Conservation (phyloP, 1,140 invertebrate genomes). For the Drosophila arizonae region DNA sequence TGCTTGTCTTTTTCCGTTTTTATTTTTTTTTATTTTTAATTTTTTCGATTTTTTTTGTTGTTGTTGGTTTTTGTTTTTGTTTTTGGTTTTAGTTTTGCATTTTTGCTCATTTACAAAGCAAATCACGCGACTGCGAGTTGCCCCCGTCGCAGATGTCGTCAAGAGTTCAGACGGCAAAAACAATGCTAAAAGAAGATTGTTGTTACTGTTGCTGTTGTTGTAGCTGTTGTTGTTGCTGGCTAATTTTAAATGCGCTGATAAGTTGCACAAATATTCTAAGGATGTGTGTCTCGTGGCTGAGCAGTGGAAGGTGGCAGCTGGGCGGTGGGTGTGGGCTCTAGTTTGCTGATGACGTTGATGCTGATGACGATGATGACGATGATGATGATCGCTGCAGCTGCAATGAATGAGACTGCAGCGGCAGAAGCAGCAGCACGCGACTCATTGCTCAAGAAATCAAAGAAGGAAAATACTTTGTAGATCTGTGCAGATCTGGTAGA, state of each 20-base stretch:
- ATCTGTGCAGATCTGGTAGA: no score
- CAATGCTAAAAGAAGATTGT: conserved; percentile 27
- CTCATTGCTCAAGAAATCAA: background rate
- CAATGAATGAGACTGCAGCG: conserved; percentile 49
- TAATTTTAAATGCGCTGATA: conserved; percentile 80
- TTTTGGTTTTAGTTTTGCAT: conserved; percentile 71
- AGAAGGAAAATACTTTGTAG: no score
- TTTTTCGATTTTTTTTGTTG: conserved; percentile 48
- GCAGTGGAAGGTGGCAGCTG: no score
- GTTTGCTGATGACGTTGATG: conserved; percentile 30
- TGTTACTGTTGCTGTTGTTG: conserved; percentile 26
- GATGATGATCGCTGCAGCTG: conserved; percentile 9
- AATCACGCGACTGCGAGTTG: conserved; percentile 74
- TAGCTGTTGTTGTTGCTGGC: conserved; percentile 41
- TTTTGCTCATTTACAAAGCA: conserved; percentile 77
- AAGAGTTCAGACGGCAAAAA: conserved; percentile 55
- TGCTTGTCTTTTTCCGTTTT: conserved; percentile 44
- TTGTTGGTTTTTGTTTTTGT: conserved; percentile 43
- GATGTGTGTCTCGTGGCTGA: conserved; percentile 49
- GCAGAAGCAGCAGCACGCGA: conserved; percentile 25
- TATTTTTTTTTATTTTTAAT: conserved; percentile 39
- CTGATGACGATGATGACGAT: conserved; percentile 20
- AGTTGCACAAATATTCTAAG: conserved; percentile 77
- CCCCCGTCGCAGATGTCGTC: conserved; percentile 68
- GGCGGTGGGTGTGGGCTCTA: conserved; percentile 12